Percentiles rank a stretch among this genome's conserved stretches.
phyloP scores from a whole-genome alignment of 2,113 vertebrate species.

The Tauraco erythrolophus region DNA sequence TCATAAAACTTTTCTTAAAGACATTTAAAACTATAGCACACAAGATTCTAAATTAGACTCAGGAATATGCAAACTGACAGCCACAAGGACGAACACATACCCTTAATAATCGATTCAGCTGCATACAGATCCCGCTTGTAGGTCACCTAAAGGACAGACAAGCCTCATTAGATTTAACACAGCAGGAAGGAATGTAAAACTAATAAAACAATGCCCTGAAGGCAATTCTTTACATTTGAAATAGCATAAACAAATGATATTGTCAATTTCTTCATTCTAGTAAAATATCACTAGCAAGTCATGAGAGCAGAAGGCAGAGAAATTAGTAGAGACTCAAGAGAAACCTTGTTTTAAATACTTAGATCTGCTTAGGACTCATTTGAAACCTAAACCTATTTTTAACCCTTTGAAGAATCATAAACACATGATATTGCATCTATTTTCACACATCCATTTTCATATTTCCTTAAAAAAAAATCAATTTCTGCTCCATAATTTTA shows the following conservation, averaged over 20 bases:
- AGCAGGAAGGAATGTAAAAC: constrained; percentile 72
- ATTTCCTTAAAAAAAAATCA: neutral
- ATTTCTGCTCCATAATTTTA: neutral
- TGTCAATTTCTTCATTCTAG: constrained; percentile 56
- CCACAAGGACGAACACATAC: constrained; percentile 78
- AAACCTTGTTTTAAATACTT: neutral
- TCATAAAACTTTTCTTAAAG: constrained; percentile 32
- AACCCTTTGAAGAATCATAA: neutral
- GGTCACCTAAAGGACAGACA: constrained; percentile 89
- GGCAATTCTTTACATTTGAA: constrained; percentile 60
- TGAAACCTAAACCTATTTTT: neutral
- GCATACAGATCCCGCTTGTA: constrained; percentile 94
- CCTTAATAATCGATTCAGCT: constrained; percentile 94
- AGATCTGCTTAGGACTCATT: neutral
- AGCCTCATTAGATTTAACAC: constrained; percentile 72
- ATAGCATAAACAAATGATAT: constrained; percentile 52
- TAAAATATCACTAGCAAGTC: constrained; percentile 38
- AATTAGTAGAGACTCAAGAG: neutral
- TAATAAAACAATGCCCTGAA: constrained; percentile 66
- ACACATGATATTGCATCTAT: neutral
- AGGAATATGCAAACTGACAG: constrained; percentile 52
- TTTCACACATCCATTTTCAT: neutral
- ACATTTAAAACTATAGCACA: constrained; percentile 42
- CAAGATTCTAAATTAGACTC: constrained; percentile 24
- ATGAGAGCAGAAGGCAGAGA: neutral